Conservation (phyloP, 2,797 vertebrate genomes). For the Linurgus olivaceus region DNA sequence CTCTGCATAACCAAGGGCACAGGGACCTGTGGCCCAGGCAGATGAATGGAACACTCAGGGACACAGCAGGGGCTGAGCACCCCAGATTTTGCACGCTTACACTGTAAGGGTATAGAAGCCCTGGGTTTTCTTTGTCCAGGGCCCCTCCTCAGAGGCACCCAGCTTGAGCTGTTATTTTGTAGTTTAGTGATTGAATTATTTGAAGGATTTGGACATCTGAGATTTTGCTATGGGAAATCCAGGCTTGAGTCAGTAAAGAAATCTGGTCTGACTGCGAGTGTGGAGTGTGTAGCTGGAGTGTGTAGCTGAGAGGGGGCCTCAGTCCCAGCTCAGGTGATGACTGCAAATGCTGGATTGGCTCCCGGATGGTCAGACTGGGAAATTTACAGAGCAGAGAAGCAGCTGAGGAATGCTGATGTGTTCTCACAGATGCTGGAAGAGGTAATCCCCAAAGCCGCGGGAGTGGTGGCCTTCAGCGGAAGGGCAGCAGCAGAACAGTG, state of each 20-base stretch:
- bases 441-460: not conserved
- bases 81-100: not conserved
- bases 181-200: not conserved
- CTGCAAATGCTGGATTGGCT: not conserved
- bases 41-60: not conserved
- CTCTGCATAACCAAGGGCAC: not conserved
- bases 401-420: not conserved
- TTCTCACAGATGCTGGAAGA: not conserved
- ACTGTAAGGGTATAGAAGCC: not conserved
- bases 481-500: not conserved
- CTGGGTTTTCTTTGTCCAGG: fast-evolving
- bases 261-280: not conserved
- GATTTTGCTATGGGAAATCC: not conserved
- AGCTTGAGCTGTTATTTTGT: not conserved
- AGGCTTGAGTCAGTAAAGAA: not conserved
- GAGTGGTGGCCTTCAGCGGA: not conserved
- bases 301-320: not conserved
- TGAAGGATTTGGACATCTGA: not conserved
- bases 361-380: not conserved
- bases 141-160: not conserved
- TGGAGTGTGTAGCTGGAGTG: not conserved
- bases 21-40: not conserved
- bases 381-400: not conserved
- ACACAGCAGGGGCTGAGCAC: not conserved
- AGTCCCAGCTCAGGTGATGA: not conserved